Conservation (phyloP, 1,140 invertebrate species). For the Brachionus sp. region DNA sequence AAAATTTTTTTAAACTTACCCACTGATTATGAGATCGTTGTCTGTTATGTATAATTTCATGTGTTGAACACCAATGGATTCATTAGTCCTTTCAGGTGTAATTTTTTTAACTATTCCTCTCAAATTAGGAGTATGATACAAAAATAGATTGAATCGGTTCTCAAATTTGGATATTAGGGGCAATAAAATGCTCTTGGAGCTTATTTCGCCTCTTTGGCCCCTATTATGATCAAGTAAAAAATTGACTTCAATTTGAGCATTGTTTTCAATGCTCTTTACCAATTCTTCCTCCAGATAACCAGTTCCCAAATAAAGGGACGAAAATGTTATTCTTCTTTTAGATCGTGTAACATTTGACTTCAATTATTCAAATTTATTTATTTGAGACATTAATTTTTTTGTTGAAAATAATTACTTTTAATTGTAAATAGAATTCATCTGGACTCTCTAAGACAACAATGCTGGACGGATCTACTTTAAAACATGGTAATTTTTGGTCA, state of each 20-base stretch:
- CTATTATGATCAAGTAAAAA: conserved; percentile 84
- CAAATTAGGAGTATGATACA: conserved; percentile 90
- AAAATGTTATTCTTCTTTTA: conserved; percentile 74
- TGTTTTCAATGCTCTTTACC: conserved; percentile 54
- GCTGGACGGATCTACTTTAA: not conserved
- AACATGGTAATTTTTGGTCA: not conserved
- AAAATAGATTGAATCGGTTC: conserved; percentile 57
- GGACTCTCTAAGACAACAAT: conserved; percentile 53
- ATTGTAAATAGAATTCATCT: conserved; percentile 55
- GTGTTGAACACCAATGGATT: conserved; percentile 88
- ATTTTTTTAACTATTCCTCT: conserved; percentile 72
- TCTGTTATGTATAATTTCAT: conserved; percentile 98
- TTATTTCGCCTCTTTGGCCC: conserved; percentile 65
- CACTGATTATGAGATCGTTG: conserved; percentile 85
- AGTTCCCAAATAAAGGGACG: conserved; percentile 88
- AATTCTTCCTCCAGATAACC: conserved; percentile 76
- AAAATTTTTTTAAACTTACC: no score
- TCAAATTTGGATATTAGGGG: conserved; percentile 65
- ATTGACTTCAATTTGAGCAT: conserved; percentile 68
- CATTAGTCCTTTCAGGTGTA: conserved; percentile 77
- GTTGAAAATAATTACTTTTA: no score
- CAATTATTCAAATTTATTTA: no score
- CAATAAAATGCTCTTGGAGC: conserved; percentile 72
- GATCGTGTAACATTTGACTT: conserved; percentile 67
- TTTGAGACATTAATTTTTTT: no score